Base-by-base conservation (phyloP, 2,888 invertebrate genomes). In the Zootermopsis nevadensis region DNA sequence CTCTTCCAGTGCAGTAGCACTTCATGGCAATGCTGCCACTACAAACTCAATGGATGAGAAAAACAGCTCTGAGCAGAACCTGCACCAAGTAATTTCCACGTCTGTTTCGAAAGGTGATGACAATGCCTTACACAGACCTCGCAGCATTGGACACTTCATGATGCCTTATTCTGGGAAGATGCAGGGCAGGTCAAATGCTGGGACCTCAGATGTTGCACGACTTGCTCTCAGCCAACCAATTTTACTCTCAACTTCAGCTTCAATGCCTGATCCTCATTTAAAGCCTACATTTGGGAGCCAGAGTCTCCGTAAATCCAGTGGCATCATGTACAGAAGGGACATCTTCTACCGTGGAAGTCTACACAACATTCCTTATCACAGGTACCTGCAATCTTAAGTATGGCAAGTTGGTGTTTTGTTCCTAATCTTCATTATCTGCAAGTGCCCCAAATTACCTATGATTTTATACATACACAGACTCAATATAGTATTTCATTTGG, bases 341-440 rank as follows among this genome's bases (percentile, higher is more conserved):
- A 94, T 97, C 15, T 94, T 98, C 87, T 98, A 98, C 89, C 95
- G 96, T 88, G 97, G 97, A 86, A 96, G 93, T 87, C 89, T 94
- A 31, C 89, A 91, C 83, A 93, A 92, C 87, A 89, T 93, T 82
- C 83, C 82, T 31, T 66, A 84, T 76, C 82, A 86, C 81, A 86
- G 85, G 87, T 86, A 82, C 83, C 82, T 80, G 15, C 22, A 30
- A 10, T 72, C 42, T 12, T 15, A 8, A 12, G 42, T 42, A 42
- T 42, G 8, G 0, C 15, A 69, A 60, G 24, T 8, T 60, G 24
- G 22, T 60, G 24, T 27, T n/a, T 38, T 10, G 10, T 38, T 38
- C 6, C 38, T 38, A 38, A 38, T 38, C 10, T 38, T 38, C 38
- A 38, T 38, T n/a, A 6, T n/a, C 30, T 67, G 12, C 27, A 67